Percentiles rank a stretch among this genome's conserved stretches.
phyloP scores from a whole-genome alignment of 2,113 vertebrate species.

The Pterocles burchelli region DNA sequence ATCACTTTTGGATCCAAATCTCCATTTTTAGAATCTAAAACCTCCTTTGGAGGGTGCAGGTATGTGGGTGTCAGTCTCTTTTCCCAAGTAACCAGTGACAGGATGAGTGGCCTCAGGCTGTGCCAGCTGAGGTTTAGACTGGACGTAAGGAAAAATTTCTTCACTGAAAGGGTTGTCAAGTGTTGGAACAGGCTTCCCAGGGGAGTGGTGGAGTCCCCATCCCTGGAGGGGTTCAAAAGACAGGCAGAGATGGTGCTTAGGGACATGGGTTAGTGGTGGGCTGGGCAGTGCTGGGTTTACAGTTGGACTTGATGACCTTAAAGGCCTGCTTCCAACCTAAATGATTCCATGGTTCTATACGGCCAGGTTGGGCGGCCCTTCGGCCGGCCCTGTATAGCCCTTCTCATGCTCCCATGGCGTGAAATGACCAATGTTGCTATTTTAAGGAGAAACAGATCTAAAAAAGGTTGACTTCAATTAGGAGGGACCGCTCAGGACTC shows the following conservation, averaged over 20 bases:
- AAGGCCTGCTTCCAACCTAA: background rate
- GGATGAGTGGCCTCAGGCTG: too few species aligned
- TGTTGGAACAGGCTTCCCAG: background rate
- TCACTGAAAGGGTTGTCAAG: accelerated
- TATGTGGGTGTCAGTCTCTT: accelerated
- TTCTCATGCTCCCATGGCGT: background rate
- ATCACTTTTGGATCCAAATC: background rate
- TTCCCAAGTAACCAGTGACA: accelerated
- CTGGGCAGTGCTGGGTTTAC: too few species aligned
- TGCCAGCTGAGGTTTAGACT: background rate
- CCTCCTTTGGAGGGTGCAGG: background rate
- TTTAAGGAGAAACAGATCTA: background rate
- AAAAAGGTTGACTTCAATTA: background rate
- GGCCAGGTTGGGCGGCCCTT: background rate
- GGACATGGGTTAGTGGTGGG: background rate
- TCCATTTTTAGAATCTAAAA: background rate
- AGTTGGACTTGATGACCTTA: background rate
- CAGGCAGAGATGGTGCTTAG: too few species aligned
- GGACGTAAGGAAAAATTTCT: too few species aligned
- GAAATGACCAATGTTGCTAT: background rate
- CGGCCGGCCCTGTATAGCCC: background rate
- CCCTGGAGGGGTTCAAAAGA: too few species aligned
- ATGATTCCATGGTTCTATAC: background rate
- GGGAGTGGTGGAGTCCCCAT: background rate
- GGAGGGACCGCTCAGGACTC: background rate